Conservation (phyloP, 2,797 vertebrate genomes). For the Lacerta bilineata region DNA sequence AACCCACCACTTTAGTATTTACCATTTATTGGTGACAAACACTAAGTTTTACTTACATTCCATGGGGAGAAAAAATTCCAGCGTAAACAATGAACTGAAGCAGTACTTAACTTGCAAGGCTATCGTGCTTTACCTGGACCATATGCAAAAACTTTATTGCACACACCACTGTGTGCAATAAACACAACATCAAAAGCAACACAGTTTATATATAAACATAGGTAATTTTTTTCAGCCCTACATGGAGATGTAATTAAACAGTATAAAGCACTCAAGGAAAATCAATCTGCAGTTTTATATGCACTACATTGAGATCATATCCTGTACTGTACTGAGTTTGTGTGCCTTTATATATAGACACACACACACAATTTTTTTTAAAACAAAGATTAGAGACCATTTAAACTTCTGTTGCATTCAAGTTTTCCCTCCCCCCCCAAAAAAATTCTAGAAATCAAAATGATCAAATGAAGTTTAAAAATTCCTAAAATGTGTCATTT, state of each 20-base stretch:
- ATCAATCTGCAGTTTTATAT: slow-evolving; percentile 80
- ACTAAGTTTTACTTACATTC: slow-evolving; percentile 89
- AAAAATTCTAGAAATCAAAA: slow-evolving; percentile 78
- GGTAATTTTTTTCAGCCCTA: slow-evolving; percentile 86
- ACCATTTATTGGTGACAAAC: slow-evolving; percentile 87
- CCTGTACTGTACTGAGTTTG: slow-evolving; percentile 80
- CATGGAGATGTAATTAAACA: slow-evolving; percentile 89
- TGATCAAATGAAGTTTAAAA: slow-evolving; percentile 78
- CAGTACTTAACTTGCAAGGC: slow-evolving; percentile 80
- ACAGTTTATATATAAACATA: slow-evolving; percentile 86
- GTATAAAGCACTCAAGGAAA: slow-evolving; percentile 92
- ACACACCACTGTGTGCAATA: slow-evolving; percentile 75
- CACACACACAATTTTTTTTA: slow-evolving; percentile 62
- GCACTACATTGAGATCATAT: slow-evolving; percentile 84
- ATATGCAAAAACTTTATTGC: slow-evolving; percentile 79
- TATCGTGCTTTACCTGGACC: slow-evolving; percentile 80
- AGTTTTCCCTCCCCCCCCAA: slow-evolving; percentile 55
- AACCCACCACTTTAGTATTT: slow-evolving; percentile 76
- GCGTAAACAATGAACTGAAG: slow-evolving; percentile 85
- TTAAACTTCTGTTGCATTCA: slow-evolving; percentile 70
- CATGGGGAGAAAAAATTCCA: slow-evolving; percentile 89
- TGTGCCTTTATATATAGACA: slow-evolving; percentile 63
- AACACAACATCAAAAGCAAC: slow-evolving; percentile 87
- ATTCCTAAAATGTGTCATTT: slow-evolving; percentile 76
- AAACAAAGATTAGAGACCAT: slow-evolving; percentile 75